A percentile compares a stretch with the other conserved stretches of the same genome.
phyloP scores from a whole-genome alignment of 2,113 vertebrate genomes.

The Brachypteracias leptosomus region DNA sequence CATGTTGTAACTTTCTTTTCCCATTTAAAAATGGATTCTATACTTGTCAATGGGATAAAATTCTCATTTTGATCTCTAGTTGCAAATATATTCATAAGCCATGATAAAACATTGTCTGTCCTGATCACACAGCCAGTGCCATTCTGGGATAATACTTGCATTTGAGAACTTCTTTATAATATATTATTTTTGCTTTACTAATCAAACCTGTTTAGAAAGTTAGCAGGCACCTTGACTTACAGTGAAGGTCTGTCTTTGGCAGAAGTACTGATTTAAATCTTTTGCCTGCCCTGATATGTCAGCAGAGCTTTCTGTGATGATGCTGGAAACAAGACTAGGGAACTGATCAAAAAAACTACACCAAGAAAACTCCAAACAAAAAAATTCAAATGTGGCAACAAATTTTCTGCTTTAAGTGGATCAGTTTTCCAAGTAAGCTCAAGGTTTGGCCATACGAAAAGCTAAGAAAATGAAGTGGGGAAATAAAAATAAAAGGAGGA shows the following conservation, averaged over 20 bases:
- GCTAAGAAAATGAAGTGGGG: background rate
- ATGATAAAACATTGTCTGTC: constrained; percentile 47
- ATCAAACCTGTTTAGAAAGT: constrained; percentile 50
- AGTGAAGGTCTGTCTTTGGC: constrained; percentile 21
- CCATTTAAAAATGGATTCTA: constrained; percentile 34
- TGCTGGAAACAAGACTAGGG: background rate
- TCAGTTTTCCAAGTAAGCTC: background rate
- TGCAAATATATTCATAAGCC: constrained; percentile 49
- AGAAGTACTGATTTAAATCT: background rate
- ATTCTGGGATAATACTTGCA: constrained; percentile 29
- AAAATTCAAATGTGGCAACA: background rate
- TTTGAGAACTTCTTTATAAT: constrained; percentile 15
- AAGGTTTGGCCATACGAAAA: background rate
- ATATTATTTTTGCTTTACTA: constrained; percentile 37
- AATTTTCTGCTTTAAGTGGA: background rate
- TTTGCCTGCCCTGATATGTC: background rate
- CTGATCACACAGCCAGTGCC: constrained; percentile 12
- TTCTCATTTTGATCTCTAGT: constrained; percentile 61
- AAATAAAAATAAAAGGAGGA: background rate
- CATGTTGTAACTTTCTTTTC: background rate
- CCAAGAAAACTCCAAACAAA: background rate
- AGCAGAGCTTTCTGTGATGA: background rate
- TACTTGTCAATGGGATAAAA: constrained; percentile 54
- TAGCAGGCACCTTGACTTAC: constrained; percentile 58
- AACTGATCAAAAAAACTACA: background rate